Percentiles rank a stretch among this genome's conserved stretches.
Conservation (phyloP, 2,797 vertebrate species). For the Chelon auratus region DNA sequence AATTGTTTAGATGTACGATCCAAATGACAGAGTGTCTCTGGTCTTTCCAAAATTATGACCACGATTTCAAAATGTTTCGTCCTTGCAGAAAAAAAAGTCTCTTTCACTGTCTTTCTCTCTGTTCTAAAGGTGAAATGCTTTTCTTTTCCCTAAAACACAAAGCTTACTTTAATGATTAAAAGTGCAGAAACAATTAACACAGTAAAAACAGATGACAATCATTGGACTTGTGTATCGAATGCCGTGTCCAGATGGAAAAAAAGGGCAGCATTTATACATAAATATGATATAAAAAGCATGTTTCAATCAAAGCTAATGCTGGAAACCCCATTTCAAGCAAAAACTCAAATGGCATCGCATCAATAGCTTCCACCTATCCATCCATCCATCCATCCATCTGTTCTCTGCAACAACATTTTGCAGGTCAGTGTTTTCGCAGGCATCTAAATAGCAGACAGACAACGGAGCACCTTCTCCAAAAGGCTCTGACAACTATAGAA, state of each 20-base stretch:
- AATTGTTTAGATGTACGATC: constrained; percentile 48
- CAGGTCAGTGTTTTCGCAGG: not conserved
- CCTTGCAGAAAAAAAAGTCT: not conserved
- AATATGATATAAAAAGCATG: too few species aligned
- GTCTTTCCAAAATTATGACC: not conserved
- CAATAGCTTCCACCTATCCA: not conserved
- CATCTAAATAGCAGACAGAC: too few species aligned
- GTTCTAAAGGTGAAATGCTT: not conserved
- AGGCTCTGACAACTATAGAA: too few species aligned
- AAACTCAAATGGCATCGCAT: too few species aligned
- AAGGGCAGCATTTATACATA: too few species aligned
- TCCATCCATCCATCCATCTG: not conserved
- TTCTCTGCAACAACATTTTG: not conserved
- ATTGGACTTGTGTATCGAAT: too few species aligned
- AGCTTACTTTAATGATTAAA: not conserved
- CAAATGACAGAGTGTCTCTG: constrained; percentile 42
- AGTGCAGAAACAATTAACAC: too few species aligned
- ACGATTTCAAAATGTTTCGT: constrained; percentile 12
- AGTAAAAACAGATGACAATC: not conserved
- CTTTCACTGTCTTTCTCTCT: not conserved
- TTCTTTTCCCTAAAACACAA: not conserved
- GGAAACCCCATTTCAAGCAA: too few species aligned
- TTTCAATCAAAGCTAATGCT: too few species aligned
- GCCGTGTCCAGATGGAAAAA: too few species aligned
- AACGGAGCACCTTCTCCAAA: too few species aligned